These are phyloP conservation scores for Malthinus seriepunctatus DNA, from an alignment of 2,888 invertebrate species.

Conservation along the genomic window DNA sequence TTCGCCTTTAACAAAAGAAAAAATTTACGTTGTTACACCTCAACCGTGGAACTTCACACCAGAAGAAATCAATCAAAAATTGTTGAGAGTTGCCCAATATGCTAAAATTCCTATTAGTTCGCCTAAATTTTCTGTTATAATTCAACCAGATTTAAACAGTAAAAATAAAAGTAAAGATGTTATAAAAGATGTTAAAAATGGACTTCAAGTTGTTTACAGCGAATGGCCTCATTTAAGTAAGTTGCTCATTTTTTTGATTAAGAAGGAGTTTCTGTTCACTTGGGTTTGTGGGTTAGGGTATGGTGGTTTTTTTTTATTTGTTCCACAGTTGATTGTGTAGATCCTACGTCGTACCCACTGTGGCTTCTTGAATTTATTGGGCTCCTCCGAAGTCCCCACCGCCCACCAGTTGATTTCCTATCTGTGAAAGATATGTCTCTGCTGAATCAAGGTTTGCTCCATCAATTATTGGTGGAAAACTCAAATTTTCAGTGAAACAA, in stretches of 20 bases:
- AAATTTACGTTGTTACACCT: conserved; percentile 82
- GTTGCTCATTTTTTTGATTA: conserved; percentile 32
- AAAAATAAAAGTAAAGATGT: conserved; percentile 15
- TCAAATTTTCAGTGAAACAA: too few species aligned
- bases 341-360: too few species aligned
- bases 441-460: too few species aligned
- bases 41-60: conserved; percentile 59
- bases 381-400: too few species aligned
- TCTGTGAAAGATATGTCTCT: too few species aligned
- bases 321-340: too few species aligned
- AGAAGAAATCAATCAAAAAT: conserved; percentile 50
- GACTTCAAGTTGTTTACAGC: conserved; percentile 47
- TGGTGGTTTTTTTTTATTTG: too few species aligned
- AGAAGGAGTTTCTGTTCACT: too few species aligned
- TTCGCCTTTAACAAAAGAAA: conserved; percentile 77
- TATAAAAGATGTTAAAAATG: conserved; percentile 19
- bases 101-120: conserved; percentile 55
- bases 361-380: too few species aligned
- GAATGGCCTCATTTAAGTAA: conserved; percentile 57
- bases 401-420: too few species aligned
- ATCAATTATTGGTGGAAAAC: too few species aligned
- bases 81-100: conserved; percentile 36
- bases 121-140: conserved; percentile 37
- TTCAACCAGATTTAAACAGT: conserved; percentile 21
- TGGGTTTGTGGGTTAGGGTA: too few species aligned